A percentile compares a stretch with the other conserved stretches of the same genome.
These are phyloP conservation scores for Diadumene lineata DNA, from an alignment of 92 coral and sea anemone species.

Conservation along the genomic window DNA sequence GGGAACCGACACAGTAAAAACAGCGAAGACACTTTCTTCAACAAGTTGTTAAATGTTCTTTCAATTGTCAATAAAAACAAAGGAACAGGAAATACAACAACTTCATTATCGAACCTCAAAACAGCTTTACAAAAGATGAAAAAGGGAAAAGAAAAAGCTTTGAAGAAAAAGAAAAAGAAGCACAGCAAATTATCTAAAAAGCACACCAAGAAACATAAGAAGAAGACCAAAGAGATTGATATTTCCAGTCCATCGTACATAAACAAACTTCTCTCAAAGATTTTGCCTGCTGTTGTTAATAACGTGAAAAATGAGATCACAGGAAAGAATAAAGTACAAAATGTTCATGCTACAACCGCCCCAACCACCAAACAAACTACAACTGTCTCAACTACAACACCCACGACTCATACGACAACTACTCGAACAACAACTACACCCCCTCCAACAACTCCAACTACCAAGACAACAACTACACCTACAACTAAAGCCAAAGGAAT, in stretches of 20 bases:
- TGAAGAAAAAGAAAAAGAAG: slow-evolving; percentile 8
- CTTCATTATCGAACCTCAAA: slow-evolving; percentile 33
- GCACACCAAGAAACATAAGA: slow-evolving; percentile 19
- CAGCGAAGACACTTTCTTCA: slow-evolving; percentile 49
- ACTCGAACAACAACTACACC: slow-evolving; percentile 34
- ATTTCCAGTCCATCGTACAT: slow-evolving; percentile 32
- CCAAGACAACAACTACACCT: slow-evolving; percentile 23
- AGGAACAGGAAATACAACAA: slow-evolving; percentile 22
- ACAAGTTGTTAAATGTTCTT: slow-evolving; percentile 60
- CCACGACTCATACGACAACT: slow-evolving; percentile 25
- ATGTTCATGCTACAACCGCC: slow-evolving; percentile 5
- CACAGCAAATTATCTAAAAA: slow-evolving; percentile 18
- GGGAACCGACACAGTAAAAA: slow-evolving; percentile 11
- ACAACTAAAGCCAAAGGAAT: slow-evolving; percentile 49
- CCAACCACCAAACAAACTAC: slow-evolving; percentile 14
- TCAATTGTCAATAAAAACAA: slow-evolving; percentile 46
- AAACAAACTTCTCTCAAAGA: slow-evolving; percentile 52
- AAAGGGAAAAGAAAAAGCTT: slow-evolving; percentile 31
- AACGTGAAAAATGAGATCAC: slow-evolving; percentile 47
- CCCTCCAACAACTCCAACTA: slow-evolving; percentile 38
- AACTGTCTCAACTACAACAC: slow-evolving; percentile 19
- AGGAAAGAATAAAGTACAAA: not conserved
- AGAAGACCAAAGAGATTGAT: slow-evolving; percentile 3
- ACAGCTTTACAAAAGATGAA: slow-evolving; percentile 37
- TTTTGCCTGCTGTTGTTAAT: slow-evolving; percentile 64